Conservation (phyloP, 2,113 vertebrate genomes). For the Protobothrops mucrosquamatus region DNA sequence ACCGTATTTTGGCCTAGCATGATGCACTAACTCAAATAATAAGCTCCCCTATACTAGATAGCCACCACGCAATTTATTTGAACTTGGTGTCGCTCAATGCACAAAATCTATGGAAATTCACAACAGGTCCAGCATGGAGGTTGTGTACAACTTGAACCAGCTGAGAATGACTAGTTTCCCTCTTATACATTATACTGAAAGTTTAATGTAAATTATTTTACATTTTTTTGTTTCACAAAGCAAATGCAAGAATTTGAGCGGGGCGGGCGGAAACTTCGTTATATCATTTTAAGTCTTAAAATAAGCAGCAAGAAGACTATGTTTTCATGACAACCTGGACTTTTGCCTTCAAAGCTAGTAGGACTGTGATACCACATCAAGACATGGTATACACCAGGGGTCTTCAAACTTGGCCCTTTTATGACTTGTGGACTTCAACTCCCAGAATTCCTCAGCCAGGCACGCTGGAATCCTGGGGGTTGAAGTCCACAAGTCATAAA, state of each 20-base stretch:
- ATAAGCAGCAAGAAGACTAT: neutral
- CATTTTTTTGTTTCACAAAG: neutral
- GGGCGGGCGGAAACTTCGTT: neutral
- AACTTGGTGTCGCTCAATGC: neutral
- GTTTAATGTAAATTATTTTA: neutral
- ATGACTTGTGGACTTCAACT: too few species aligned
- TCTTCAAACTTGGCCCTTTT: too few species aligned
- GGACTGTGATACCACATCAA: neutral
- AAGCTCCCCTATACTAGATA: neutral
- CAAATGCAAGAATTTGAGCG: neutral
- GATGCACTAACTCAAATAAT: neutral
- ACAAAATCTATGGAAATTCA: neutral
- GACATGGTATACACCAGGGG: neutral
- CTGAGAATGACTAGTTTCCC: neutral
- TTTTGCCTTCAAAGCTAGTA: neutral
- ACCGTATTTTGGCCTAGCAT: neutral
- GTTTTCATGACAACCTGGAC: neutral
- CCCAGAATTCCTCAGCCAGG: too few species aligned
- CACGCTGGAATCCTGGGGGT: too few species aligned
- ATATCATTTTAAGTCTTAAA: neutral
- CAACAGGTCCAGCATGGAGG: neutral
- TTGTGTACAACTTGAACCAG: neutral
- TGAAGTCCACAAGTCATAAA: too few species aligned
- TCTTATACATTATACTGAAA: neutral
- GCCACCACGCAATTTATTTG: constrained; percentile 38